These are phyloP conservation scores for Thunnus albacares DNA, from an alignment of 2,797 vertebrate species.

Conservation along the genomic window DNA sequence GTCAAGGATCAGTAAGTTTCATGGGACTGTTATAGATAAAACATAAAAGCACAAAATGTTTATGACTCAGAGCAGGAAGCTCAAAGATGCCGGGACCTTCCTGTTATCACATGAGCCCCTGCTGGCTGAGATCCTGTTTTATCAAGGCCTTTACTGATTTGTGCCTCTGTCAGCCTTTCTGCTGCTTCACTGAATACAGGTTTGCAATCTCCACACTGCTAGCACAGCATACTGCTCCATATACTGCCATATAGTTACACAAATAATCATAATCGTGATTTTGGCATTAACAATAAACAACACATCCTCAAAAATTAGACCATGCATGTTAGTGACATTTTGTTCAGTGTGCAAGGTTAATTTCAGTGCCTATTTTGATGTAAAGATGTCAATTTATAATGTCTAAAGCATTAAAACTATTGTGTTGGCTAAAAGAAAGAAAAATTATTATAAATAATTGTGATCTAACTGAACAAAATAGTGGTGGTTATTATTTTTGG, in stretches of 20 bases:
- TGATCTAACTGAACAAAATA: background rate
- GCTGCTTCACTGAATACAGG: background rate
- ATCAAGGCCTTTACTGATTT: background rate
- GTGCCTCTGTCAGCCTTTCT: conserved; percentile 3
- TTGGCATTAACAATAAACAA: no score
- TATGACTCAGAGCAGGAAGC: background rate
- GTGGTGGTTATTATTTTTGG: no score
- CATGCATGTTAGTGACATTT: no score
- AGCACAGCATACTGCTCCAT: background rate
- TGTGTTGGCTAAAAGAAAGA: background rate
- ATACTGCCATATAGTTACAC: background rate
- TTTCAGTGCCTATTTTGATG: no score
- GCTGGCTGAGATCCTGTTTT: background rate
- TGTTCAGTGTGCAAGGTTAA: background rate
- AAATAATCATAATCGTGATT: no score
- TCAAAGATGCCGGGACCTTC: background rate
- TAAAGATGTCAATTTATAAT: background rate
- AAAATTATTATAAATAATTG: no score
- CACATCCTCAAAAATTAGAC: no score
- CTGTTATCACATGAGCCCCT: background rate
- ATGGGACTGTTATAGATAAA: background rate
- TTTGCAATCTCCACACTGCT: background rate
- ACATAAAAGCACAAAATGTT: background rate
- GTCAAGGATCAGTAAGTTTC: background rate
- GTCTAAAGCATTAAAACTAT: background rate